Conservation (phyloP, 2,113 vertebrate genomes). For the Tyrannus savana region DNA sequence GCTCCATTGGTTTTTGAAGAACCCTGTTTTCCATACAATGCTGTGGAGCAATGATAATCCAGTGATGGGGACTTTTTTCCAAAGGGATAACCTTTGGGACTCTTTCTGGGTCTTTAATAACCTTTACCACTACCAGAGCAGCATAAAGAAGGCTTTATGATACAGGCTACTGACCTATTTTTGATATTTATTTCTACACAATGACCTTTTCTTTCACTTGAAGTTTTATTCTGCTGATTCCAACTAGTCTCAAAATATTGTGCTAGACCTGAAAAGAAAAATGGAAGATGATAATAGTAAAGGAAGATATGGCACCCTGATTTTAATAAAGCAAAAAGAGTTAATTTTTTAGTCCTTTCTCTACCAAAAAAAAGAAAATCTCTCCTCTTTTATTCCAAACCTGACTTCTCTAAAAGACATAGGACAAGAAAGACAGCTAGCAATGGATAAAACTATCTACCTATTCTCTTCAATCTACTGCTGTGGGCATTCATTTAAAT, state of each 20-base stretch:
- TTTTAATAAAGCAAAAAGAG: background rate
- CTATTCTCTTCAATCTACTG: background rate
- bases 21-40: rapidly evolving
- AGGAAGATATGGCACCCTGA: background rate
- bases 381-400: background rate
- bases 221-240: background rate
- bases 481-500: background rate
- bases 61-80: background rate
- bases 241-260: background rate
- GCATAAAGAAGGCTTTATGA: background rate
- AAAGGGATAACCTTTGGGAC: background rate
- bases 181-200: background rate
- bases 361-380: background rate
- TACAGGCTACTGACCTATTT: background rate
- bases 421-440: background rate
- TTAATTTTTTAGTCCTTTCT: background rate
- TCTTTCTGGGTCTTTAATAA: background rate
- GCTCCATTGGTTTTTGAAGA: background rate
- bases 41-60: background rate
- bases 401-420: background rate
- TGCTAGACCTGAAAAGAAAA: background rate
- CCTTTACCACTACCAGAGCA: background rate
- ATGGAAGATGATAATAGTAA: background rate
- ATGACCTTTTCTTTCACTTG: background rate
- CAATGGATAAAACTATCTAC: background rate